A percentile compares a stretch with the other conserved stretches of the same genome.
These are phyloP conservation scores for Babylonia areolata DNA, from an alignment of 1,140 invertebrate genomes.

Conservation along the genomic window DNA sequence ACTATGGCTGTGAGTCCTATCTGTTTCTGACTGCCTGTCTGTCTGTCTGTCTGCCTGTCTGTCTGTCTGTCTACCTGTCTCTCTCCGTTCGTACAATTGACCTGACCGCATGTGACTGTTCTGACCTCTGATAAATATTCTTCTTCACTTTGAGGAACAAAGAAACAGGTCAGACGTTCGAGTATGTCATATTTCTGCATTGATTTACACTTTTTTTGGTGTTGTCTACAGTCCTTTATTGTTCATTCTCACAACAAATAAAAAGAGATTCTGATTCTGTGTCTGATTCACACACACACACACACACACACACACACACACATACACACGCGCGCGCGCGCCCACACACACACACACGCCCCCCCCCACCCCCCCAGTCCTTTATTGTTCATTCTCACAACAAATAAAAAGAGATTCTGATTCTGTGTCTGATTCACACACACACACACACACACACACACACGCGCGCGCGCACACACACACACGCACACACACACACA, in stretches of 20 bases:
- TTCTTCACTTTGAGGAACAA: not conserved
- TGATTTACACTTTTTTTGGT: not conserved
- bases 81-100: too few relatives aligned
- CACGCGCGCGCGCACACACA: not conserved
- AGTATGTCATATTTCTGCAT: not conserved
- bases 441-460: not conserved
- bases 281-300: not conserved
- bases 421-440: not conserved
- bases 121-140: not conserved
- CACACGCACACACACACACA: not conserved
- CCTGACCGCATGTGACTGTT: too few relatives aligned
- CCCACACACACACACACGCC: too few relatives aligned
- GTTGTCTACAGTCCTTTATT: not conserved
- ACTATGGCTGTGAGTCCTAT: not conserved
- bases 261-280: too few relatives aligned
- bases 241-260: too few relatives aligned
- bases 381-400: too few relatives aligned
- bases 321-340: not conserved
- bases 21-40: not conserved
- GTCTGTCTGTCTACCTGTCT: not conserved
- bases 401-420: too few relatives aligned
- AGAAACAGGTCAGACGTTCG: not conserved
- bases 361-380: too few relatives aligned
- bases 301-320: not conserved
- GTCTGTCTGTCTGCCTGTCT: too few relatives aligned